phyloP scores from a whole-genome alignment of 1,140 invertebrate species.

The Brachionus sp. region DNA sequence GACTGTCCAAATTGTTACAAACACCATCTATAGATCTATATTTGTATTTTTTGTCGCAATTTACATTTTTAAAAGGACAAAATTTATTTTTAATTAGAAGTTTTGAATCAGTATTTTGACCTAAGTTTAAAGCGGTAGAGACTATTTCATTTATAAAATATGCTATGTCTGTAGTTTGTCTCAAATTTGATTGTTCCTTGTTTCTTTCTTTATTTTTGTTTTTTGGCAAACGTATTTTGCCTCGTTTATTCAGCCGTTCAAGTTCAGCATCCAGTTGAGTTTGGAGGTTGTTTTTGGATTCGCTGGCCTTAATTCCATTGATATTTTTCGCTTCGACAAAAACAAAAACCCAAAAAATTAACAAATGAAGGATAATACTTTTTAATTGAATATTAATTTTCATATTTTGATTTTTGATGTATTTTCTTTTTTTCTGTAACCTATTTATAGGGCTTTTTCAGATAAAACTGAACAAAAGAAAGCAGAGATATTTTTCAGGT shows the following conservation, averaged over 20 bases:
- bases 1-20: conserved; percentile 81
- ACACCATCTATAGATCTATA: conserved; percentile 72
- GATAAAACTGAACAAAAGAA: not conserved
- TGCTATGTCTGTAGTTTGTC: not conserved
- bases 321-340: not conserved
- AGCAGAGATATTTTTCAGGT: not conserved
- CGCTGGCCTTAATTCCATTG: not conserved
- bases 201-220: not conserved
- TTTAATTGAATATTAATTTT: not conserved
- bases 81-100: not conserved
- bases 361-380: not conserved
- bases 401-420: not conserved
- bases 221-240: not conserved
- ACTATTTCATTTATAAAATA: not conserved
- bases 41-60: not conserved
- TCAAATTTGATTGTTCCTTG: conserved; percentile 12
- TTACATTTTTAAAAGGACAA: conserved; percentile 1
- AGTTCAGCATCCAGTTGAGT: not conserved
- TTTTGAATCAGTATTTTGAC: not conserved
- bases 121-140: not conserved
- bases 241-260: not conserved
- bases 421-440: not conserved
- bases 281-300: not conserved
- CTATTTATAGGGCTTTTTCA: not conserved
- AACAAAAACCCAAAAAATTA: not conserved